These are phyloP conservation scores for Typhlomys cinereus DNA, from an alignment of 2,113 vertebrate species.

Conservation along the genomic window DNA sequence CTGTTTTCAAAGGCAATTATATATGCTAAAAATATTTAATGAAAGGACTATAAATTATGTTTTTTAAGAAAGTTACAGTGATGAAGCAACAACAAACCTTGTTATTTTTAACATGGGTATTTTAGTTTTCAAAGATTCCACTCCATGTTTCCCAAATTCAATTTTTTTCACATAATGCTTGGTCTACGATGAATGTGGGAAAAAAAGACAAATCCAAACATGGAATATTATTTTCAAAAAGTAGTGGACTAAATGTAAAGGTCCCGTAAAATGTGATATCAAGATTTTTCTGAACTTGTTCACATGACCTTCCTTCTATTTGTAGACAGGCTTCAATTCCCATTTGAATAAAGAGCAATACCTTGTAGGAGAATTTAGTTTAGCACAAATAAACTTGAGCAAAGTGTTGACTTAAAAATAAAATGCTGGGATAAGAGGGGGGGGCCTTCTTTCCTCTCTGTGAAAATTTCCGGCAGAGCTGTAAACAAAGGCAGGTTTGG, in stretches of 20 bases:
- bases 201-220: slow-evolving; percentile 87
- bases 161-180: slow-evolving; percentile 85
- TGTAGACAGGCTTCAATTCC: slow-evolving; percentile 87
- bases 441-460: slow-evolving; percentile 81
- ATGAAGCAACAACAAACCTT: slow-evolving; percentile 76
- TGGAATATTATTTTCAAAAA: slow-evolving; percentile 87
- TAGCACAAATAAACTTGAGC: slow-evolving; percentile 93
- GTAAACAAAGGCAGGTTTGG: slow-evolving; percentile 96
- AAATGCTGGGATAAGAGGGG: slow-evolving; percentile 87
- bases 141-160: slow-evolving; percentile 85
- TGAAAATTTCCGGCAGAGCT: slow-evolving; percentile 92
- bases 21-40: slow-evolving; percentile 61
- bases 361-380: slow-evolving; percentile 91
- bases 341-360: slow-evolving; percentile 90
- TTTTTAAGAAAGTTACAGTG: slow-evolving; percentile 75
- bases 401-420: slow-evolving; percentile 96
- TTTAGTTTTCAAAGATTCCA: slow-evolving; percentile 87
- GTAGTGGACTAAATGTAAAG: slow-evolving; percentile 87
- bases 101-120: slow-evolving; percentile 90
- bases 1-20: slow-evolving; percentile 36
- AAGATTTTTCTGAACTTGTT: slow-evolving; percentile 87
- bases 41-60: slow-evolving; percentile 42
- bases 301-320: slow-evolving; percentile 89
- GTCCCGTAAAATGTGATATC: slow-evolving; percentile 87
- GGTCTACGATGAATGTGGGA: slow-evolving; percentile 88